These are phyloP conservation scores for Pantherophis guttatus DNA, from an alignment of 2,113 vertebrate genomes.

Conservation along the genomic window DNA sequence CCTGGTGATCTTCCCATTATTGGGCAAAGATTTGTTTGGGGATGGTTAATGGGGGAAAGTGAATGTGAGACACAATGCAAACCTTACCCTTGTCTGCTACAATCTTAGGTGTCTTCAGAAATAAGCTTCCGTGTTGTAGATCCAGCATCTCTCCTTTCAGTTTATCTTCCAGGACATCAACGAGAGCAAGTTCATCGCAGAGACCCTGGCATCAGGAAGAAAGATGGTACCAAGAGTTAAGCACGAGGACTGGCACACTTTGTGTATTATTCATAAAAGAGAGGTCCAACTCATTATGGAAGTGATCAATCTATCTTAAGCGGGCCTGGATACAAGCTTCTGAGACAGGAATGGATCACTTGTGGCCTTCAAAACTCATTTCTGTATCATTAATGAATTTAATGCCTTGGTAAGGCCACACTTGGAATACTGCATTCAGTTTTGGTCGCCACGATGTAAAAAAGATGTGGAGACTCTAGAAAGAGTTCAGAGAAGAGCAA, in stretches of 20 bases:
- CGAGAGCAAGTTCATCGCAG: slow-evolving; percentile 90
- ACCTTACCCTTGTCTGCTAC: slow-evolving; percentile 86
- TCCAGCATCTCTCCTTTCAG: slow-evolving; percentile 98
- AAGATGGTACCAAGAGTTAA: neutral
- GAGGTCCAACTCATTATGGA: neutral
- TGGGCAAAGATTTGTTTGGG: neutral
- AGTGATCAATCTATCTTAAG: too few relatives aligned
- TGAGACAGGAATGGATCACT: neutral
- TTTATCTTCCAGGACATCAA: slow-evolving; percentile 94
- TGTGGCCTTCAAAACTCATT: neutral
- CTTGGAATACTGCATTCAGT: too few relatives aligned
- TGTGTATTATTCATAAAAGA: neutral
- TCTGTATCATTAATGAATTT: neutral
- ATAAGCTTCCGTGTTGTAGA: slow-evolving; percentile 91
- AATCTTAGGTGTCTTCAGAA: slow-evolving; percentile 92
- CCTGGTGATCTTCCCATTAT: neutral
- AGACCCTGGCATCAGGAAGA: slow-evolving; percentile 71
- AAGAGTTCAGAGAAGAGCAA: too few relatives aligned
- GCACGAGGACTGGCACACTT: fast-evolving
- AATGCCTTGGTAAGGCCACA: neutral
- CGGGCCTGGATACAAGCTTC: too few relatives aligned
- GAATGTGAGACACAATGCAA: neutral
- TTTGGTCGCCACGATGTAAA: too few relatives aligned
- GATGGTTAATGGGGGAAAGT: neutral
- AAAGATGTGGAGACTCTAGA: too few relatives aligned